Percentiles rank a stretch among this genome's conserved stretches.
These are phyloP conservation scores for Pandemis corylana DNA, from an alignment of 2,888 invertebrate genomes.

Conservation along the genomic window DNA sequence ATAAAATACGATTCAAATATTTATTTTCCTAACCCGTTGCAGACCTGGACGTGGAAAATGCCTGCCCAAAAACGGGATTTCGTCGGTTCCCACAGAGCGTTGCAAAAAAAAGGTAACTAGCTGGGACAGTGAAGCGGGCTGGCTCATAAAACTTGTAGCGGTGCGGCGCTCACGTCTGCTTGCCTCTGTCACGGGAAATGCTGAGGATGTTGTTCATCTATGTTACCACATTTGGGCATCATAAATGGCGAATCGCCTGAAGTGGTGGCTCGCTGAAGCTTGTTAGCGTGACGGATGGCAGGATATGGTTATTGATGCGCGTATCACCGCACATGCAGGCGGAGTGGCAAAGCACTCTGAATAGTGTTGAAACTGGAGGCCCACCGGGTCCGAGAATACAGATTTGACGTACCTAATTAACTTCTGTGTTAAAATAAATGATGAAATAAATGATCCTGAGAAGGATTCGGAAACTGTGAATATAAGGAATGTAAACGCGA, in stretches of 20 bases:
- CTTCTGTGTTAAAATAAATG: not conserved
- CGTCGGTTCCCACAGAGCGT: constrained; percentile 62
- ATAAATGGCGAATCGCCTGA: constrained; percentile 23
- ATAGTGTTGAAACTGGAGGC: constrained; percentile 12
- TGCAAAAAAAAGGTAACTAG: constrained; percentile 57
- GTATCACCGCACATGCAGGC: constrained; percentile 2
- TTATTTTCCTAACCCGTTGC: constrained; percentile 63
- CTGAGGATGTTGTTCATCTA: constrained; percentile 56
- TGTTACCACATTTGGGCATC: constrained; percentile 37
- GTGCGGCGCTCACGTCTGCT: constrained; percentile 54
- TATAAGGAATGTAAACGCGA: no score
- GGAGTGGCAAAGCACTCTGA: not conserved
- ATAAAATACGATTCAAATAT: constrained; percentile 56
- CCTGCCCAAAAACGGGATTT: constrained; percentile 70
- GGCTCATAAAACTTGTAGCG: constrained; percentile 77
- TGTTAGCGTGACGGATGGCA: constrained; percentile 37
- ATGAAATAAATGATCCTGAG: no score
- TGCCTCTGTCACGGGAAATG: constrained; percentile 58
- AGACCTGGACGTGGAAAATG: constrained; percentile 69
- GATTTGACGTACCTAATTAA: not conserved
- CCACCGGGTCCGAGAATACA: not conserved
- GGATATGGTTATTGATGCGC: constrained; percentile 20
- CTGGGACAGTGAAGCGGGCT: constrained; percentile 50
- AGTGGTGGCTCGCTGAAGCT: constrained; percentile 5
- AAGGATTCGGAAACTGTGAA: no score